Evolutionary conservation across 2,113 vertebrate genomes (phyloP).

Genomic region (Zosterops lateralis): DNA sequence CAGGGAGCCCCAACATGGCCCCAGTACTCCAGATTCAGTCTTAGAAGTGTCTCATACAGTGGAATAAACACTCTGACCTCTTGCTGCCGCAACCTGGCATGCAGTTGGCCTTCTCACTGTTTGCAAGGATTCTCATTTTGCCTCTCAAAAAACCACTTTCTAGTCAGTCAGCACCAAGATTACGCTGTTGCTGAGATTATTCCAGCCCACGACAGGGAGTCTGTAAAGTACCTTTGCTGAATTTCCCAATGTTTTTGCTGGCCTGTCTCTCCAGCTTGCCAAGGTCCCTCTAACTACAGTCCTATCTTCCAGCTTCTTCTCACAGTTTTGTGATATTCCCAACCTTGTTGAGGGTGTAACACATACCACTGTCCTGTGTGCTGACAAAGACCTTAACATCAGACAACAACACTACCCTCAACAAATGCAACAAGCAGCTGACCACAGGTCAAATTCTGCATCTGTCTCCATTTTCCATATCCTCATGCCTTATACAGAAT

Average conservation of each 20-base stretch:
- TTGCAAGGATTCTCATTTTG: not conserved
- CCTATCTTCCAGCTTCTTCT: not conserved
- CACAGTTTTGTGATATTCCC: not conserved
- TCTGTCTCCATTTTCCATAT: not conserved
- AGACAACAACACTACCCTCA: not conserved
- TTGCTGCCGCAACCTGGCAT: not conserved
- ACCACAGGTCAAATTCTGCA: not conserved
- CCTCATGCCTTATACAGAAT: not conserved
- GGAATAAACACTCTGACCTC: not conserved
- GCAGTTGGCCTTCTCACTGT: not conserved
- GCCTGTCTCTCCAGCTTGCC: not conserved
- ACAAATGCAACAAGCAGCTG: not conserved
- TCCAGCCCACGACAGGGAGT: accelerated
- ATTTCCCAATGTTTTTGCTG: not conserved
- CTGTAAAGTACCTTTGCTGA: accelerated
- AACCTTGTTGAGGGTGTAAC: not conserved
- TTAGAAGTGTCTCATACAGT: not conserved
- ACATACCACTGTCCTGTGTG: not conserved
- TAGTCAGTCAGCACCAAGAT: not conserved
- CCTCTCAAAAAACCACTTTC: not conserved
- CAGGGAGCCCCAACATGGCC: not conserved
- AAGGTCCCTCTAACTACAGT: not conserved
- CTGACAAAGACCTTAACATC: not conserved
- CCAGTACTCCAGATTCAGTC: not conserved
- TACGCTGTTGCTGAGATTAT: not conserved